phyloP scores from a whole-genome alignment of 2,113 vertebrate genomes.

The Protobothrops mucrosquamatus region DNA sequence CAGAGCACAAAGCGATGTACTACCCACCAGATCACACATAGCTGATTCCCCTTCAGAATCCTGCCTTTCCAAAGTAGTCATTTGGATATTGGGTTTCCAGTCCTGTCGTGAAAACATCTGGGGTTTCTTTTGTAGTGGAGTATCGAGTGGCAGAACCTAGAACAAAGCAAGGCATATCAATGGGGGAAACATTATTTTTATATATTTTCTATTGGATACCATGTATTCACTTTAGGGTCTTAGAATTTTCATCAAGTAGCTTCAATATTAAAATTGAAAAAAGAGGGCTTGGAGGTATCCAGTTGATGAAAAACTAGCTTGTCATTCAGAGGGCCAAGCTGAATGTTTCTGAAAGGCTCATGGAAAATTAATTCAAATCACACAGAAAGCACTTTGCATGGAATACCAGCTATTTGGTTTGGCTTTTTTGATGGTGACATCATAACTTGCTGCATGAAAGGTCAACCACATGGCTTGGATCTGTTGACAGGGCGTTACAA shows the following conservation, averaged over 20 bases:
- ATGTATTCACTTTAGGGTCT: no score
- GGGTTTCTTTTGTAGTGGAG: not conserved
- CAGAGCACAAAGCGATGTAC: not conserved
- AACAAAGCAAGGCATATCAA: not conserved
- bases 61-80: not conserved
- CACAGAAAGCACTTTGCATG: not conserved
- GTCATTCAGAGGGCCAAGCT: no score
- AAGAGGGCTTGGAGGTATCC: not conserved
- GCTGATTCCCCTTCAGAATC: not conserved
- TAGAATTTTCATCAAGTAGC: not conserved
- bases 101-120: not conserved
- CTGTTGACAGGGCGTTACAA: not conserved
- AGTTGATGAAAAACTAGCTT: not conserved
- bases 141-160: not conserved
- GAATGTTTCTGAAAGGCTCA: not conserved
- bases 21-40: not conserved
- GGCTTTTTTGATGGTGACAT: not conserved
- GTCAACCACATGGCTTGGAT: not conserved
- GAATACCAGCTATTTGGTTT: not conserved
- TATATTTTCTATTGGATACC: not conserved
- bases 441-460: not conserved
- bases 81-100: not conserved
- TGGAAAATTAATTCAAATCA: not conserved
- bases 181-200: not conserved
- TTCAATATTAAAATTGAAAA: not conserved